Evolutionary conservation across 2,888 invertebrate genomes (phyloP).

Genomic region (Ormyrus thymus): DNA sequence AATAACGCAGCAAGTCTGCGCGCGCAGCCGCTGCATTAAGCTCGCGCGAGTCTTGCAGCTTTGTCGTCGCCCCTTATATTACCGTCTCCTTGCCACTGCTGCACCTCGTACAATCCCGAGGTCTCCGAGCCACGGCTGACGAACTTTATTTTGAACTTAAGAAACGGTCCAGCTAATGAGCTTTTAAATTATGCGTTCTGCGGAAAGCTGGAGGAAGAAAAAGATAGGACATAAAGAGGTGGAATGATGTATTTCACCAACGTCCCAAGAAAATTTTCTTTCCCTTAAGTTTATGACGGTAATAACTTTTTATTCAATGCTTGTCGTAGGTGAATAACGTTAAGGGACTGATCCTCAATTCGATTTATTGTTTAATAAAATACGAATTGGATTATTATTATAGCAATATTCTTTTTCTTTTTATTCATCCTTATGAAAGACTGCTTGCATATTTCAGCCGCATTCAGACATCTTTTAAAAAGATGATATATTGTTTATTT

Average conservation of each 20-base stretch:
- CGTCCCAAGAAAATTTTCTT: too few relatives aligned
- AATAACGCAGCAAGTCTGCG: conserved; percentile 10
- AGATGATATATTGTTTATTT: too few relatives aligned
- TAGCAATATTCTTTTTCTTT: too few relatives aligned
- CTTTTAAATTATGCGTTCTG: conserved; percentile 70
- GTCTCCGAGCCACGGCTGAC: conserved; percentile 23
- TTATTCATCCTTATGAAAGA: too few relatives aligned
- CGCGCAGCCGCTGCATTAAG: conserved; percentile 8
- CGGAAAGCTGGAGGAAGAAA: conserved; percentile 1
- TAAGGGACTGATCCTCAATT: too few relatives aligned
- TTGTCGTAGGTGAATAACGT: too few relatives aligned
- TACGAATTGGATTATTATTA: too few relatives aligned
- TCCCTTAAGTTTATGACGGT: too few relatives aligned
- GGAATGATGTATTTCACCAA: neutral
- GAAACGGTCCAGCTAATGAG: conserved; percentile 72
- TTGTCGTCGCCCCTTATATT: conserved; percentile 33
- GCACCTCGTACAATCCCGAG: conserved; percentile 18
- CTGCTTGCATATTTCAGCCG: too few relatives aligned
- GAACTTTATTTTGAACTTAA: conserved; percentile 69
- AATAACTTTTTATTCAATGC: too few relatives aligned
- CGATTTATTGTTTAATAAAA: too few relatives aligned
- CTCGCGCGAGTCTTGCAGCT: conserved; percentile 10
- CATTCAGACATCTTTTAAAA: too few relatives aligned
- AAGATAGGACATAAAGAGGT: neutral
- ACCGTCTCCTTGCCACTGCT: neutral